Base-by-base conservation (phyloP, 2,888 invertebrate species). In the Temnothorax ravouxi region DNA sequence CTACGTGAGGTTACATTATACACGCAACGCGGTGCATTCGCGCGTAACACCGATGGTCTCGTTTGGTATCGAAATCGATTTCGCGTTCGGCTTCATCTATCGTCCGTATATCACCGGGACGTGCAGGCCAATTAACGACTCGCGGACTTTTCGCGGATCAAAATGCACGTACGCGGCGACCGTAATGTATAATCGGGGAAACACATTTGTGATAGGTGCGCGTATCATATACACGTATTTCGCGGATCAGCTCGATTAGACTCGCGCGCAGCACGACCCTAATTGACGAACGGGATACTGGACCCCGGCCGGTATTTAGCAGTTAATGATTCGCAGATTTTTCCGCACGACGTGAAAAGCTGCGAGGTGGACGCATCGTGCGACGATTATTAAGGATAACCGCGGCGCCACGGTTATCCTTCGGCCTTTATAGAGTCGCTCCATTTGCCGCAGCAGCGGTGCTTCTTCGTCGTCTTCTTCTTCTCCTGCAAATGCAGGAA, bases 401-500 rank as follows among this genome's bases (percentile, higher is more conserved):
- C 34, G 34, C 6, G 34, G 67, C 83, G 54, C 77, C 83, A 86
- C 87, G 89, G 84, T 91, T 92, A 91, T 91, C 88, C 88, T 88
- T 88, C 76, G 83, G 89, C 85, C 88, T 93, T 93, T 93, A 93
- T 93, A 91, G 92, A 93, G 93, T 91, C 91, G 92, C 92, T 93
- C 92, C 92, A 92, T 93, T 93, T 92, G 90, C 91, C 88, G 88
- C 90, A 74, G 88, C 90, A 71, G 76, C 50, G 81, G 66, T 82
- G 81, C 76, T 83, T 72, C 84, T 66, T 38, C 67, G 29, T 29
- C 64, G 9, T 66, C 64, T 21, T 44, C 21, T 64, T 66, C 44
- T 44, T 44, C 18, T 66, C 47, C 66, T 38, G 34, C 74, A 61
- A 75, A 74, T n/a, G 56, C 62, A 74, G 82, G 29, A 29, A 67